Evolutionary conservation across 2,113 vertebrate genomes (phyloP).

Genomic region (Bubo blakistoni): DNA sequence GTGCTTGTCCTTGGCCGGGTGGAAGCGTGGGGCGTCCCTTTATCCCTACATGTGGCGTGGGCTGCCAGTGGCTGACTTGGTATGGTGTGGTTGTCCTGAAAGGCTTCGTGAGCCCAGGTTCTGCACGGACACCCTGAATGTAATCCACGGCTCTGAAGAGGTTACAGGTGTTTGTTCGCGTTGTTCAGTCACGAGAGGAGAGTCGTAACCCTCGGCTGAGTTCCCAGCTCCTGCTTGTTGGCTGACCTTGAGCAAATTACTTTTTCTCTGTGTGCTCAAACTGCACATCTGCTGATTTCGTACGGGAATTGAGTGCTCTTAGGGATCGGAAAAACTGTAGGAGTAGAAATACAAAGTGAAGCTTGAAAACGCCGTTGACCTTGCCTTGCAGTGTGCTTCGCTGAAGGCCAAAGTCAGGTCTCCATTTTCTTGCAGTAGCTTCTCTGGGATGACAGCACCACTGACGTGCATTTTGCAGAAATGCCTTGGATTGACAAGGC

Average conservation of each 20-base stretch:
- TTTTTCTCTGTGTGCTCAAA: neutral
- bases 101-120: accelerated
- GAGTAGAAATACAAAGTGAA: neutral
- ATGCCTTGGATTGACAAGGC: neutral
- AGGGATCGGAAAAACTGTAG: accelerated
- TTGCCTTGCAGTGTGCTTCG: accelerated
- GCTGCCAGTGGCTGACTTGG: accelerated
- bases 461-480: neutral
- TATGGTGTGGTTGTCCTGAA: neutral
- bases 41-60: neutral
- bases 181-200: neutral
- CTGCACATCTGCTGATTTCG: neutral
- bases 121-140: accelerated
- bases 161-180: neutral
- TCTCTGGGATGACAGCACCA: neutral
- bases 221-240: neutral
- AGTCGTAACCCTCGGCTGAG: neutral
- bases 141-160: neutral
- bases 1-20: neutral
- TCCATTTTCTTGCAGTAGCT: accelerated
- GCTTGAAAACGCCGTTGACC: neutral
- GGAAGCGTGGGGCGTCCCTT: neutral
- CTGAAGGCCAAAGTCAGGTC: neutral
- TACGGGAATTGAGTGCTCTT: accelerated
- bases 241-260: neutral